Conservation (phyloP, 2,113 vertebrate species). For the Gobiocypris rarus region DNA sequence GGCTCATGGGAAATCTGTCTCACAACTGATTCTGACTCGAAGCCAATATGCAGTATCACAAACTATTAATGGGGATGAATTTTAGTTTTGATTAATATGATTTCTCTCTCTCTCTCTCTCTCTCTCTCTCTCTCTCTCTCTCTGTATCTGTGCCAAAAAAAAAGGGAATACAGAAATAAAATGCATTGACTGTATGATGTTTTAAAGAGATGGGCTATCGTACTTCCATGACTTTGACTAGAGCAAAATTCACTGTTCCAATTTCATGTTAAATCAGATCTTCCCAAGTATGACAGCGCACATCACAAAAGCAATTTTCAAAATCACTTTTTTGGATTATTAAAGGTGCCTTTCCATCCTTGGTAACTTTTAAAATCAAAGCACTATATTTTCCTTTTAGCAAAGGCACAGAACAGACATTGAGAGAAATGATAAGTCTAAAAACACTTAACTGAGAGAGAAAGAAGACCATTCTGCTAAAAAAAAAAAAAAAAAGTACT, state of each 20-base stretch:
- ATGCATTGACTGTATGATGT: conserved; percentile 55
- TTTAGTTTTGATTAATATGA: conserved; percentile 8
- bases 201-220: conserved; percentile 46
- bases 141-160: background rate
- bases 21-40: conserved; percentile 73
- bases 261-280: background rate
- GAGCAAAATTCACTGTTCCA: background rate
- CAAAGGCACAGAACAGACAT: background rate
- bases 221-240: background rate
- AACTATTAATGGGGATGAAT: conserved; percentile 65
- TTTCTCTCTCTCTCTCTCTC: background rate
- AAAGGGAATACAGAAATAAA: background rate
- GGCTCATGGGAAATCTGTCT: conserved; percentile 79
- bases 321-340: background rate
- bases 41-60: conserved; percentile 74
- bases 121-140: background rate
- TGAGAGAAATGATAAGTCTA: conserved; percentile 5
- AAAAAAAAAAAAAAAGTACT: background rate
- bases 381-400: background rate
- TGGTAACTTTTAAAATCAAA: background rate
- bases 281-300: background rate
- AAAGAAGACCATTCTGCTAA: background rate
- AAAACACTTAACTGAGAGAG: conserved; percentile 20
- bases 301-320: background rate
- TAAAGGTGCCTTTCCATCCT: background rate